Conservation (phyloP, 1,140 invertebrate genomes). For the Neotoxoptera formosana region DNA sequence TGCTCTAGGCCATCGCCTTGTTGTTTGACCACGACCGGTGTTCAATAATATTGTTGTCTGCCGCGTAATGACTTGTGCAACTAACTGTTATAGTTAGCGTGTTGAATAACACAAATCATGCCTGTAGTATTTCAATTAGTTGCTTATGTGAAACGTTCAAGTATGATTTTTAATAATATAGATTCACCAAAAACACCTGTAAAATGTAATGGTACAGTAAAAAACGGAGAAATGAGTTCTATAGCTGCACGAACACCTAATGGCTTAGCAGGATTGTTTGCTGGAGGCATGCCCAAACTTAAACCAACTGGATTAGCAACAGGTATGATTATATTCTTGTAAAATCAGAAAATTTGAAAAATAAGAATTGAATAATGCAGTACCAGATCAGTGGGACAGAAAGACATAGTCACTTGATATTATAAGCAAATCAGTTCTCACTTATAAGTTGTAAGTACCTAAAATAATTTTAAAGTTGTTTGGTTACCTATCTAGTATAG, state of each 20-base stretch:
- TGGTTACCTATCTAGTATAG: not conserved
- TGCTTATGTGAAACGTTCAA: constrained; percentile 31
- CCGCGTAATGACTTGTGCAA: not conserved
- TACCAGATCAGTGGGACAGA: not conserved
- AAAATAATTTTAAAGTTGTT: not conserved
- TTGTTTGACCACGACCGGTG: not conserved
- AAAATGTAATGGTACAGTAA: constrained; percentile 42
- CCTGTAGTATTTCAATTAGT: constrained; percentile 1
- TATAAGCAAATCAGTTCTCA: not conserved
- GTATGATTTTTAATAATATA: constrained; percentile 47
- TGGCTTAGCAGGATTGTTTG: constrained; percentile 79
- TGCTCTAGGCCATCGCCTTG: not conserved
- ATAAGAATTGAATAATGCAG: not conserved
- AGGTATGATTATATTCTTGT: constrained; percentile 31
- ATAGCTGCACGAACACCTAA: constrained; percentile 59
- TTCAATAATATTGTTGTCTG: not conserved
- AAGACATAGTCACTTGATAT: not conserved
- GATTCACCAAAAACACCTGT: constrained; percentile 55
- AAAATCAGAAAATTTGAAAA: not conserved
- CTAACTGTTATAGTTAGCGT: not conserved
- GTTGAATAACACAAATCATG: not conserved
- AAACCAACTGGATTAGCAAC: constrained; percentile 73
- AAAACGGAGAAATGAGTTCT: constrained; percentile 51
- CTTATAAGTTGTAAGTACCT: not conserved
- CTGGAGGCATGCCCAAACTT: constrained; percentile 86